These are phyloP conservation scores for Eremobia ochroleuca DNA, from an alignment of 2,888 invertebrate genomes.

Conservation along the genomic window DNA sequence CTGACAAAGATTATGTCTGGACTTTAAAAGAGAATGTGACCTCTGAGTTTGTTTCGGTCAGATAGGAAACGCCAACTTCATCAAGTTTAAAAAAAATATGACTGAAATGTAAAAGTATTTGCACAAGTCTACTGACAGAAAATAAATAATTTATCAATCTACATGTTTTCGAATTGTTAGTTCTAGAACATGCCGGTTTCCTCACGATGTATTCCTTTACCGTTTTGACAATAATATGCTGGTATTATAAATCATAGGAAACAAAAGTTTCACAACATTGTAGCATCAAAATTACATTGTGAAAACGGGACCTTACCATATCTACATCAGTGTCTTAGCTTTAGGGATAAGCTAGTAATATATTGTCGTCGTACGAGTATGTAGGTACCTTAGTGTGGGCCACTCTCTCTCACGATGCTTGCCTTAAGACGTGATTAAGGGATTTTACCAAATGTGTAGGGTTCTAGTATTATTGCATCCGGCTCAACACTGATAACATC, in stretches of 20 bases:
- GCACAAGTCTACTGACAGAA: no score
- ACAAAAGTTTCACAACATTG: neutral
- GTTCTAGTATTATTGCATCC: constrained; percentile 28
- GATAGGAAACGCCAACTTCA: no score
- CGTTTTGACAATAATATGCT: neutral
- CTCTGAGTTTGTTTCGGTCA: no score
- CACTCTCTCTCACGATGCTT: neutral
- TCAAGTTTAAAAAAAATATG: no score
- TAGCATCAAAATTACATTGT: neutral
- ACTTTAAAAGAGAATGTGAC: no score
- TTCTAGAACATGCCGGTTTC: no score
- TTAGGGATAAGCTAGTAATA: constrained; percentile 31
- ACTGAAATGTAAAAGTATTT: no score
- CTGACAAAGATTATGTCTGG: no score
- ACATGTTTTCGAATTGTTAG: no score
- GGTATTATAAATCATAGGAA: neutral
- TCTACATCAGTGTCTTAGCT: neutral
- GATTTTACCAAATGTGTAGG: constrained; percentile 29
- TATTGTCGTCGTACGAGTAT: constrained; percentile 13
- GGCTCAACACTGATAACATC: constrained; percentile 40
- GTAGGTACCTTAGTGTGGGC: neutral
- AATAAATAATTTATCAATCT: no score
- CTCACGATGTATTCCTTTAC: no score
- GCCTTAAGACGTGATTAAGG: constrained; percentile 42
- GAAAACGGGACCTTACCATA: neutral